Evolutionary conservation across 1,140 invertebrate species (phyloP), one percentile per base, ranked within the genome.

Genomic region (Euborellia annulipes): DNA sequence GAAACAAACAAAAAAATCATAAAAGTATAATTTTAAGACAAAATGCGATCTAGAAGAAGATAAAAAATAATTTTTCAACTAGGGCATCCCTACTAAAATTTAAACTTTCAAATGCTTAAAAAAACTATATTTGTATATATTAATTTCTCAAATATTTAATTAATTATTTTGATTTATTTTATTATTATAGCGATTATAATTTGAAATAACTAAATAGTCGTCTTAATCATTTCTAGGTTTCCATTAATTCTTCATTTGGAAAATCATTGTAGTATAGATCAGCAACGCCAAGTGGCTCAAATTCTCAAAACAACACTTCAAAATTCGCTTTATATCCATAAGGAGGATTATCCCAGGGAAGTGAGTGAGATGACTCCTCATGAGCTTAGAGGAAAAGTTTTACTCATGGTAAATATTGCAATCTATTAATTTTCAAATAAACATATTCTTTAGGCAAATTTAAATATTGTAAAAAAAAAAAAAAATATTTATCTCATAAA

Each of bases 181-280:
- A 9, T n/a, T n/a, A n/a, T n/a, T n/a, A n/a, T n/a, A n/a, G n/a
- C n/a, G n/a, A 9, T 34, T 34, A 34, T 34, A 34, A 14, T 34
- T 34, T 34, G n/a, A 34, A 34, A 34, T n/a, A 14, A n/a, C n/a
- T n/a, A n/a, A n/a, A 9, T 34, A n/a, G 9, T 9, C 9, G n/a
- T 9, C n/a, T 34, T 9, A 34, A n/a, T n/a, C n/a, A n/a, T 9
- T 34, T 47, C 2, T 44, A 66, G 63, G 38, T 66, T 62, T 54
- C 65, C 65, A 6, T 46, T 67, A 6, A 59, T 67, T 21, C 48
- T 67, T 18, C 65, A 66, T 45, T 41, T 67, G 46, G 64, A 67
- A 52, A 65, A 64, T 47, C 63, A 67, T 50, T 67, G 64, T 46
- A 56, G 43, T 14, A 19, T 65, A 13, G 45, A 53, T 9, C 57